Evolutionary conservation across 2,888 invertebrate genomes (phyloP).

Genomic region (Tenthredo mesomela): DNA sequence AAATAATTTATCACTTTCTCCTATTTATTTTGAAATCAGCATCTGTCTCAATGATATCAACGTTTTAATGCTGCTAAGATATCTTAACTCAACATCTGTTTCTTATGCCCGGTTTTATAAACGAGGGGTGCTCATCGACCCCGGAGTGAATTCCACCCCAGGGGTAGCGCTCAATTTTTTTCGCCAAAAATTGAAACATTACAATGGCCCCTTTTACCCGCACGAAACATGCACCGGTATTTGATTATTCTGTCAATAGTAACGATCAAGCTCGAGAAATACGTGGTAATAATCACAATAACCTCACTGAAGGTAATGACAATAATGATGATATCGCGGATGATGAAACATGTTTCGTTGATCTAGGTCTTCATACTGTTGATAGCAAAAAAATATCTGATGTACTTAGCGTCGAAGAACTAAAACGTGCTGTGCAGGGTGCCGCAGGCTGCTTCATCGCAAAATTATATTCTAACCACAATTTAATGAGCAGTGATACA

Average conservation of each 20-base stretch:
- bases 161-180: no score
- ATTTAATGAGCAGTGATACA: conserved; percentile 2
- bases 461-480: neutral
- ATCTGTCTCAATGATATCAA: no score
- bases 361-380: neutral
- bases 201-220: no score
- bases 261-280: neutral
- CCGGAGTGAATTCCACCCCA: no score
- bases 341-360: neutral
- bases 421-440: neutral
- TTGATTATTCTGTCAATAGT: neutral
- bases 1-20: no score
- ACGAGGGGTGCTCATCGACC: no score
- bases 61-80: no score
- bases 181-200: no score
- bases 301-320: neutral
- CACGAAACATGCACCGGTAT: neutral
- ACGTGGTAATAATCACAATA: neutral
- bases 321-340: neutral
- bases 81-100: no score
- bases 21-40: no score
- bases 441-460: neutral
- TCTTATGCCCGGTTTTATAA: no score
- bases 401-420: neutral
- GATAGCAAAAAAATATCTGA: neutral